Conservation (phyloP, 2,113 vertebrate genomes). For the Hyperopisus bebe region DNA sequence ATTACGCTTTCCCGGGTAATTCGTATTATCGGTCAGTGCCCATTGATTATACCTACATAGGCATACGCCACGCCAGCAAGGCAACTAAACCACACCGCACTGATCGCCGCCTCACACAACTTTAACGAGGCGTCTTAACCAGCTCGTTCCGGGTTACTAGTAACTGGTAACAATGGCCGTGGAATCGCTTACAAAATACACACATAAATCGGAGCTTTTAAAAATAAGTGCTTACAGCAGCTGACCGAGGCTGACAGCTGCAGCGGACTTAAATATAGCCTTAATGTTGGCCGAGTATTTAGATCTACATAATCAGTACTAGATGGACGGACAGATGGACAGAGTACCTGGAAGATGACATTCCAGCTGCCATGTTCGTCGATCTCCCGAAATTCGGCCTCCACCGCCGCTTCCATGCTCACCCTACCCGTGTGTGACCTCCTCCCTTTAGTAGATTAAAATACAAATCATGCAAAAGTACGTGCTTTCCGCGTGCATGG, state of each 20-base stretch:
- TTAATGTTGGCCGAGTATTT: not conserved
- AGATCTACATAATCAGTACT: not conserved
- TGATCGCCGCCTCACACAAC: not conserved
- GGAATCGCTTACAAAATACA: not conserved
- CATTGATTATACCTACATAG: not conserved
- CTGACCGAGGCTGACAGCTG: not conserved
- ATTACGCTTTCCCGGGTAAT: not conserved
- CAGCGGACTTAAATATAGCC: conserved; percentile 55
- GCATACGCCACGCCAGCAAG: not conserved
- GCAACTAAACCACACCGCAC: not conserved
- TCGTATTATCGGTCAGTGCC: not conserved
- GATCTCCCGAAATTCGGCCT: conserved; percentile 85
- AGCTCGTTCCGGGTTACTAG: not conserved
- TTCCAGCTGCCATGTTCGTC: conserved; percentile 80
- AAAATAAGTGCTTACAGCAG: not conserved
- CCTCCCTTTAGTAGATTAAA: not conserved
- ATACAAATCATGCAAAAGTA: not conserved
- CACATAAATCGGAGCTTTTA: not conserved
- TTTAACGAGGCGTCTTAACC: not conserved
- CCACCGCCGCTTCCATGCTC: conserved; percentile 63
- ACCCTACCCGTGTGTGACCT: conserved; percentile 3
- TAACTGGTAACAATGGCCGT: not conserved
- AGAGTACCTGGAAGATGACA: conserved; percentile 83
- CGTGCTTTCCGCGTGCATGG: not conserved
- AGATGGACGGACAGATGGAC: not conserved